Evolutionary conservation across 2,888 invertebrate genomes (phyloP).

Genomic region (Ctenicera cuprea): DNA sequence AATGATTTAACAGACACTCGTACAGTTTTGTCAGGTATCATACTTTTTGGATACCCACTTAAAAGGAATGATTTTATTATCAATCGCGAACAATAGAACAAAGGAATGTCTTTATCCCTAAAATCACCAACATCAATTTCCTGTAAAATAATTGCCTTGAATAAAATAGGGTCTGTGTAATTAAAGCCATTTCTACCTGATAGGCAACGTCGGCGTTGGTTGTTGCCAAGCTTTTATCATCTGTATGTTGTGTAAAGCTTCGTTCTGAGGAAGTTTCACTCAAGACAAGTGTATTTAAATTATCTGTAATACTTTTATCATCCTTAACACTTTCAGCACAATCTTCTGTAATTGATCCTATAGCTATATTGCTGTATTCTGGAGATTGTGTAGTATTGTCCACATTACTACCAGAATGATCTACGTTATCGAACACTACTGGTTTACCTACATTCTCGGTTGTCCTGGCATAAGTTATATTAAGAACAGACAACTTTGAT

Average conservation of each 20-base stretch:
- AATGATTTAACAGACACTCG: conserved; percentile 94
- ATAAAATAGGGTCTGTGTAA: background rate
- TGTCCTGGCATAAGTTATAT: conserved; percentile 59
- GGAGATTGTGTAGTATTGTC: conserved; percentile 38
- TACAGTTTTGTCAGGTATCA: conserved; percentile 84
- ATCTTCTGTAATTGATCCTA: conserved; percentile 57
- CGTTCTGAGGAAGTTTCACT: conserved; percentile 69
- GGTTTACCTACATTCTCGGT: conserved; percentile 31
- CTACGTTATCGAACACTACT: background rate
- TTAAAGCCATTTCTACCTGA: conserved; percentile 38
- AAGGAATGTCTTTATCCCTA: conserved; percentile 78
- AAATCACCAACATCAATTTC: conserved; percentile 81
- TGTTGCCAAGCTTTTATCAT: conserved; percentile 57
- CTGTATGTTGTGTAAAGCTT: conserved; percentile 63
- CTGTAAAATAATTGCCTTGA: conserved; percentile 62
- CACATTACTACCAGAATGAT: background rate
- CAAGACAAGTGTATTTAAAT: conserved; percentile 62
- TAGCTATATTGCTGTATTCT: conserved; percentile 61
- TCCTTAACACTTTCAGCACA: conserved; percentile 56
- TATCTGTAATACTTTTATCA: conserved; percentile 62
- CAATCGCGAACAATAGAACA: conserved; percentile 84
- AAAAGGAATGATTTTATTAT: conserved; percentile 84
- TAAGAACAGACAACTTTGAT: conserved; percentile 68
- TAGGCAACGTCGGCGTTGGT: conserved; percentile 44
- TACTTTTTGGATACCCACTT: conserved; percentile 75